Conservation (phyloP, 2,797 vertebrate species). For the Toxotes lorentzi region DNA sequence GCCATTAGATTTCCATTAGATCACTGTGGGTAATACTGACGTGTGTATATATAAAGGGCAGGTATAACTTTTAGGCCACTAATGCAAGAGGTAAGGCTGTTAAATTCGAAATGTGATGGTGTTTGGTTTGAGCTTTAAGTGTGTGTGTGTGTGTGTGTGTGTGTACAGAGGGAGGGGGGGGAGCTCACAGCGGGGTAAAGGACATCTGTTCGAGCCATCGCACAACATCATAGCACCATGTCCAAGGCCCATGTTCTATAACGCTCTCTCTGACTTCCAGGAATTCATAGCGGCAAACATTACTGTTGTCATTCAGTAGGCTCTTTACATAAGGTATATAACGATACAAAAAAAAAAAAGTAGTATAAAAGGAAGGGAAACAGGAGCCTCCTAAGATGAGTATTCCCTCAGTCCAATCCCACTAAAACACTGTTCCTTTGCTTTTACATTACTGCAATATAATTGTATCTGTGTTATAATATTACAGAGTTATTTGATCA, state of each 20-base stretch:
- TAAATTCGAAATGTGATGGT: neutral
- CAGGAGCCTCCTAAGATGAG: neutral
- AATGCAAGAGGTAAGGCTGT: neutral
- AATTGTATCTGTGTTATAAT: neutral
- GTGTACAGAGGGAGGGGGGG: no score
- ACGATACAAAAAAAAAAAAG: no score
- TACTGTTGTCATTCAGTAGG: neutral
- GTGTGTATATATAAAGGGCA: no score
- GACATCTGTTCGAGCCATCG: slow-evolving; percentile 69
- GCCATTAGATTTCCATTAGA: neutral
- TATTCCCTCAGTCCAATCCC: neutral
- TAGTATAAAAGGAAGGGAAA: neutral
- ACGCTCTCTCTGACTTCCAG: slow-evolving; percentile 31
- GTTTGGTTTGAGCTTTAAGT: neutral
- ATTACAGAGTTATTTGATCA: neutral
- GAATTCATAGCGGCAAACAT: slow-evolving; percentile 44
- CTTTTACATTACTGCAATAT: neutral
- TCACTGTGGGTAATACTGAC: neutral
- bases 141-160: neutral
- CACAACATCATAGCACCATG: slow-evolving; percentile 37
- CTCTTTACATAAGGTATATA: neutral
- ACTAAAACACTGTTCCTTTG: neutral
- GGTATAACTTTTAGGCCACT: neutral
- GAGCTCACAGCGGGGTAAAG: slow-evolving; percentile 50
- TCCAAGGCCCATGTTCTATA: slow-evolving; percentile 22